Evolutionary conservation across 2,888 invertebrate genomes (phyloP).

Genomic region (Parnassius orleans): DNA sequence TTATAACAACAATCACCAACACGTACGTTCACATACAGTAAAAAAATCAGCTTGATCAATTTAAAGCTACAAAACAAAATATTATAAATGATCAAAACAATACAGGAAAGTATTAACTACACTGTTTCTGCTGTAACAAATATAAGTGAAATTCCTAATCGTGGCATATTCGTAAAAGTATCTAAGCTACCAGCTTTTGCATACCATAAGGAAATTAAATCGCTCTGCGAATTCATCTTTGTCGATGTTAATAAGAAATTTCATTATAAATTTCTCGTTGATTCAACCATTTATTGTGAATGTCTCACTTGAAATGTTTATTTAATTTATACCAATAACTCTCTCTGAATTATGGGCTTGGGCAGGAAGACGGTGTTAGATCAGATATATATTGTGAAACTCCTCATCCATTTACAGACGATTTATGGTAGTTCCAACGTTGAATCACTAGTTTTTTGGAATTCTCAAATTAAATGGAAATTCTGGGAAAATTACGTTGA

Average conservation of each 20-base stretch:
- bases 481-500: slow-evolving; percentile 40
- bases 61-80: too few species aligned
- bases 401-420: slow-evolving; percentile 62
- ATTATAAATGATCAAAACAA: too few species aligned
- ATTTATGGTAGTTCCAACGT: slow-evolving; percentile 55
- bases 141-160: too few species aligned
- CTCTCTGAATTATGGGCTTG: slow-evolving; percentile 72
- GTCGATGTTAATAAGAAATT: slow-evolving; percentile 45
- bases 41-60: too few species aligned
- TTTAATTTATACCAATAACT: slow-evolving; percentile 77
- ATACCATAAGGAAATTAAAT: background rate
- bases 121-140: too few species aligned
- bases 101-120: too few species aligned
- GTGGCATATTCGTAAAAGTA: too few species aligned
- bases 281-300: slow-evolving; percentile 64
- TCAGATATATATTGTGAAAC: slow-evolving; percentile 73
- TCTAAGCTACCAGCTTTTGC: background rate
- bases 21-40: too few species aligned
- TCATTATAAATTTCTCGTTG: slow-evolving; percentile 64
- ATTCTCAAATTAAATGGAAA: slow-evolving; percentile 21
- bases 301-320: slow-evolving; percentile 73
- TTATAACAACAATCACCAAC: too few species aligned
- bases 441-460: slow-evolving; percentile 25
- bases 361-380: slow-evolving; percentile 75
- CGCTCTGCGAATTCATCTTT: background rate